A percentile compares a stretch with the other conserved stretches of the same genome.
Conservation (phyloP, 2,797 vertebrate species). For the Jordanella pulchra region DNA sequence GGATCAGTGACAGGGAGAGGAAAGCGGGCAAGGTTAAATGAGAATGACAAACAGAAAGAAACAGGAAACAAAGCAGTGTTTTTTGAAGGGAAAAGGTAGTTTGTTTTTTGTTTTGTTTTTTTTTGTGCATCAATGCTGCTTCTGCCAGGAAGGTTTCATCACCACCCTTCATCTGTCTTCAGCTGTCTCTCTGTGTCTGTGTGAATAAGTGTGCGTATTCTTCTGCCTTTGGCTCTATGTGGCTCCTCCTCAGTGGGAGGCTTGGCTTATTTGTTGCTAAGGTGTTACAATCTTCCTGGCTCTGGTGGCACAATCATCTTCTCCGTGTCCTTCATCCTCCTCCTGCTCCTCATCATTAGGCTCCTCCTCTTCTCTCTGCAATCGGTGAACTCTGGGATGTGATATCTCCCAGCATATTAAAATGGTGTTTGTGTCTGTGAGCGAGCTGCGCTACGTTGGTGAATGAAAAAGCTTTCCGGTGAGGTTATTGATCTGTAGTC, state of each 20-base stretch:
- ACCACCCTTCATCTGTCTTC: conserved; percentile 45
- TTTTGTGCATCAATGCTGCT: conserved; percentile 33
- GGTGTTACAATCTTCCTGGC: conserved; percentile 79
- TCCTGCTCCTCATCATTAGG: conserved; percentile 49
- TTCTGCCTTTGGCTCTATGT: conserved; percentile 35
- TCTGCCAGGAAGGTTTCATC: conserved; percentile 43
- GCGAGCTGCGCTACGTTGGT: conserved; percentile 26
- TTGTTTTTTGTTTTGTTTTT: background rate
- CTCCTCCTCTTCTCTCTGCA: conserved; percentile 25
- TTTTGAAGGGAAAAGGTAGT: conserved; percentile 14
- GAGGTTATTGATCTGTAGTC: conserved; percentile 64
- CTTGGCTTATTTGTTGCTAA: conserved; percentile 83
- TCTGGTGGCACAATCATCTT: conserved; percentile 65
- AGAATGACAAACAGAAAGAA: conserved; percentile 19
- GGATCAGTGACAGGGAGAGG: conserved; percentile 28
- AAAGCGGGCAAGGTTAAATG: conserved; percentile 19
- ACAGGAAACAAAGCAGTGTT: conserved; percentile 9
- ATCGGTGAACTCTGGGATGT: conserved; percentile 41
- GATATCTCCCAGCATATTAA: conserved; percentile 40
- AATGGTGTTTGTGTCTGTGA: conserved; percentile 37
- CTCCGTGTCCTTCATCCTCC: conserved; percentile 52
- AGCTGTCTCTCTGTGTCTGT: conserved; percentile 7
- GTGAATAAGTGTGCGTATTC: conserved; percentile 27
- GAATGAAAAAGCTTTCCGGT: conserved; percentile 52
- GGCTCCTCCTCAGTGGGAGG: conserved; percentile 72